Conservation (phyloP, 2,888 invertebrate genomes). For the Plebejus argus region DNA sequence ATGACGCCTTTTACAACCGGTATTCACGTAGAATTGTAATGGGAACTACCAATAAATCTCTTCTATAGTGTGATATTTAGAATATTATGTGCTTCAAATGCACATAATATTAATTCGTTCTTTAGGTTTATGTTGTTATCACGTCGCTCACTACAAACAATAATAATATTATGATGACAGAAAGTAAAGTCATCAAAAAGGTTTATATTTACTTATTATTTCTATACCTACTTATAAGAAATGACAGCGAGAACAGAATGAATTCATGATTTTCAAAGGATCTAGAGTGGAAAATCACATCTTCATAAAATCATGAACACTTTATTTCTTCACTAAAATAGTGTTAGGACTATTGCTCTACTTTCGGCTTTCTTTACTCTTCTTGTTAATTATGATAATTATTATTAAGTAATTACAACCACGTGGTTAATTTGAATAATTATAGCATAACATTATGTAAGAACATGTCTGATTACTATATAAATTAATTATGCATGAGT, state of each 20-base stretch:
- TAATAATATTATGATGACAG: not conserved
- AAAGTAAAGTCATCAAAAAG: not conserved
- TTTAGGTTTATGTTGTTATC: not conserved
- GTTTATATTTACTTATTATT: not conserved
- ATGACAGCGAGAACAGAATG: no score
- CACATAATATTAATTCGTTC: no score
- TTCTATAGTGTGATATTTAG: not conserved
- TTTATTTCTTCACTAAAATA: not conserved
- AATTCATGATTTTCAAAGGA: no score
- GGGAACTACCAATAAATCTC: not conserved
- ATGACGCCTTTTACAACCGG: conserved; percentile 10
- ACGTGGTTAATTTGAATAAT: conserved; percentile 16
- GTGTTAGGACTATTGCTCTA: not conserved
- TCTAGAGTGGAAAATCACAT: not conserved
- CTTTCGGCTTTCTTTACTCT: not conserved
- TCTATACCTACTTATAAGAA: no score
- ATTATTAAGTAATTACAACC: conserved; percentile 1
- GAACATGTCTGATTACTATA: not conserved
- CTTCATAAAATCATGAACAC: not conserved
- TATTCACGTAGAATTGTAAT: not conserved
- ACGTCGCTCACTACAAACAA: not conserved
- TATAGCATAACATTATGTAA: not conserved
- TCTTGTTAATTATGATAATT: not conserved
- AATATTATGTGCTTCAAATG: not conserved
- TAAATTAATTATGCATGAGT: conserved; percentile 9